A percentile compares a stretch with the other conserved stretches of the same genome.
Conservation (phyloP, 2,888 invertebrate species). For the Axea sp. region DNA sequence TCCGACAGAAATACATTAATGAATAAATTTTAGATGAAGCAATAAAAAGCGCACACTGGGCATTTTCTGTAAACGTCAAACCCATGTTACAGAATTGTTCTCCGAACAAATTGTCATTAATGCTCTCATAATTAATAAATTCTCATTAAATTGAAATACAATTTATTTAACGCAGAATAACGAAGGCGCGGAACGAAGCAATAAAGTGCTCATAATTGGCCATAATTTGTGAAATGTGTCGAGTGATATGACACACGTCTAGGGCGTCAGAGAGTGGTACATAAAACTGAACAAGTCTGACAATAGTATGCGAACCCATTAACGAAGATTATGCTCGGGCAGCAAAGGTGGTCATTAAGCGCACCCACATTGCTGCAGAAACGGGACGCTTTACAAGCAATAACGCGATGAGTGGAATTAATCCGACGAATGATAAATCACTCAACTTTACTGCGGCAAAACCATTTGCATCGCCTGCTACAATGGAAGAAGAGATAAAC, state of each 20-base stretch:
- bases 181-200: not conserved
- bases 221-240: constrained; percentile 47
- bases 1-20: no score
- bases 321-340: constrained; percentile 36
- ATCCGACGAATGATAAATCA: constrained; percentile 54
- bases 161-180: constrained; percentile 2
- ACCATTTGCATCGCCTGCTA: constrained; percentile 33
- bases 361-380: constrained; percentile 20
- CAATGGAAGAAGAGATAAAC: constrained; percentile 52
- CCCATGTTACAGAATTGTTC: no score
- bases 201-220: constrained; percentile 31
- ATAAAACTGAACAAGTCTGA: constrained; percentile 49
- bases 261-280: constrained; percentile 2
- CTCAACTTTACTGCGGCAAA: constrained; percentile 46
- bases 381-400: constrained; percentile 40
- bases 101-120: no score
- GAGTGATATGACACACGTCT: constrained; percentile 34
- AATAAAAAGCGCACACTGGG: no score
- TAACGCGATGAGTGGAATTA: constrained; percentile 53
- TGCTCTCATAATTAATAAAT: not conserved
- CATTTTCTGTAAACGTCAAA: no score
- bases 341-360: constrained; percentile 51
- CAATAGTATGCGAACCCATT: constrained; percentile 44
- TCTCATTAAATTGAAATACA: constrained; percentile 11
- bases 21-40: no score